These are phyloP conservation scores for Cyprinodon variegatus DNA, from an alignment of 2,113 vertebrate genomes.

Conservation along the genomic window DNA sequence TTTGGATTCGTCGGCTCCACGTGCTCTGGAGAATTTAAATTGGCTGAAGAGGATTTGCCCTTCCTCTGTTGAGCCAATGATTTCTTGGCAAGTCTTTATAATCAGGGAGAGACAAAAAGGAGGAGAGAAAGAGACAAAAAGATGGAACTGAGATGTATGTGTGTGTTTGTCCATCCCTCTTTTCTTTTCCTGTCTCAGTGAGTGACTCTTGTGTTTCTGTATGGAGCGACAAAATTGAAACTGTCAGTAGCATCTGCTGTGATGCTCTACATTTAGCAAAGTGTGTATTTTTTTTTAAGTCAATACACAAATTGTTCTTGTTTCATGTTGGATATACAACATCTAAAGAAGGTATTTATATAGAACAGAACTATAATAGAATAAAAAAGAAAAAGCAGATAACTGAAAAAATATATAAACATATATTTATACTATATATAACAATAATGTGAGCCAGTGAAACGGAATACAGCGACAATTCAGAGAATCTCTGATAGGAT, in stretches of 20 bases:
- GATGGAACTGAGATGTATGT: conserved; percentile 47
- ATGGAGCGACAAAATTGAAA: conserved; percentile 47
- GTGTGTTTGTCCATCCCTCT: conserved; percentile 19
- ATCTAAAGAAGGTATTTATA: not conserved
- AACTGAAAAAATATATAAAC: too few relatives aligned
- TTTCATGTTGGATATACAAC: not conserved
- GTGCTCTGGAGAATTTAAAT: conserved; percentile 78
- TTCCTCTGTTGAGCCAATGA: conserved; percentile 75
- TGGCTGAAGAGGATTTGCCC: conserved; percentile 79
- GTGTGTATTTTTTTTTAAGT: conserved; percentile 15
- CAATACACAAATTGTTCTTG: not conserved
- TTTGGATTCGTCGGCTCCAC: conserved; percentile 69
- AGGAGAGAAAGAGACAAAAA: conserved; percentile 54
- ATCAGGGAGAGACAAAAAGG: conserved; percentile 62
- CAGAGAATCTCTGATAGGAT: too few relatives aligned
- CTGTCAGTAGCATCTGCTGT: conserved; percentile 44
- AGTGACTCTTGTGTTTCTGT: conserved; percentile 61
- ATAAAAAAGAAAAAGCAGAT: not conserved
- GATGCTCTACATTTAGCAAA: conserved; percentile 35
- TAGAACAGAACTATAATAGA: not conserved
- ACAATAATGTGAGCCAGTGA: too few relatives aligned
- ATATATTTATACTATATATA: too few relatives aligned
- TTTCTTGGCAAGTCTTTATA: conserved; percentile 73
- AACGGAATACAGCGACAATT: too few relatives aligned
- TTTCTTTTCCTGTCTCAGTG: conserved; percentile 21